Evolutionary conservation across 2,888 invertebrate species (phyloP).

Genomic region (Callyntrura sp.): DNA sequence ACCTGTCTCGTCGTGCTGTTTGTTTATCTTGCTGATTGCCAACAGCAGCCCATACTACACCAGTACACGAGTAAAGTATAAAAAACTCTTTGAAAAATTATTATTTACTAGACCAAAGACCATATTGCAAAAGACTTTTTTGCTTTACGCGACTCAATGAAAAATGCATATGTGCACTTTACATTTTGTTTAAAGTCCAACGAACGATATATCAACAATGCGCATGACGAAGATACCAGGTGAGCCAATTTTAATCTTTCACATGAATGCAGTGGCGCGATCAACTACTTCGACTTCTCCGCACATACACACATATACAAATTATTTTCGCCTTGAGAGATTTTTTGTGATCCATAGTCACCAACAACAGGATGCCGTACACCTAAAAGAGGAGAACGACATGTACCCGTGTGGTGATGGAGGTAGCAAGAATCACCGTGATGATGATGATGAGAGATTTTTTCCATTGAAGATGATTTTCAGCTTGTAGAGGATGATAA

Average conservation of each 20-base stretch:
- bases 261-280: constrained; percentile 59
- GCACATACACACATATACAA: not conserved
- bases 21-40: constrained; percentile 30
- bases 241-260: constrained; percentile 62
- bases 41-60: not conserved
- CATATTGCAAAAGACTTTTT: not conserved
- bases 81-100: constrained; percentile 10
- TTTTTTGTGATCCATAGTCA: constrained; percentile 16
- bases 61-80: not conserved
- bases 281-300: constrained; percentile 23
- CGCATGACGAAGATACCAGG: constrained; percentile 47
- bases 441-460: not conserved
- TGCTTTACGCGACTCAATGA: not conserved
- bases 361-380: not conserved
- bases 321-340: constrained; percentile 36
- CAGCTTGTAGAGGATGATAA: not conserved
- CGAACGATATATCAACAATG: not conserved
- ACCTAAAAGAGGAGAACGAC: constrained; percentile 8
- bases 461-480: constrained; percentile 55
- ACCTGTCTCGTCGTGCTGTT: constrained; percentile 49
- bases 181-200: constrained; percentile 32
- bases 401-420: not conserved
- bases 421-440: not conserved
- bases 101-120: constrained; percentile 48
- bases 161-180: not conserved